A percentile compares a stretch with the other conserved stretches of the same genome.
phyloP scores from a whole-genome alignment of 2,888 invertebrate genomes.

The Rhagium mordax region DNA sequence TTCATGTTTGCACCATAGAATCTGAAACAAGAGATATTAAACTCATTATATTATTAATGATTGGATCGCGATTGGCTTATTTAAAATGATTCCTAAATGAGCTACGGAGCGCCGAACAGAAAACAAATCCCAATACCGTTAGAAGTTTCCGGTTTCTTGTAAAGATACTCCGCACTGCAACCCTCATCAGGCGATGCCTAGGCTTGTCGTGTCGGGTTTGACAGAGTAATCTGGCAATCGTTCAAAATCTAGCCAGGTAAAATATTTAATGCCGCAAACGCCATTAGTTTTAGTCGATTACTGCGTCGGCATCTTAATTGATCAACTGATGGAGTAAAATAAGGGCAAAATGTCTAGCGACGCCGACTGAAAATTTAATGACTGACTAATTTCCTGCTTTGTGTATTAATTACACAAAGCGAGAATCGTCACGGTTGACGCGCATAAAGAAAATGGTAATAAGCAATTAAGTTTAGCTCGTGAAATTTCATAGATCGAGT shows the following conservation, averaged over 20 bases:
- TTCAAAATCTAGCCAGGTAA: neutral
- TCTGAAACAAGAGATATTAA: slow-evolving; percentile 21
- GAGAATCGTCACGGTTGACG: neutral
- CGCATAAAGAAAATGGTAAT: slow-evolving; percentile 9
- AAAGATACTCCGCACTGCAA: no score
- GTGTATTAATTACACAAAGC: slow-evolving; percentile 10
- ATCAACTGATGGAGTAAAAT: neutral
- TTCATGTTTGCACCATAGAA: slow-evolving; percentile 17
- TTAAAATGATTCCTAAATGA: no score
- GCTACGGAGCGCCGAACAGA: no score
- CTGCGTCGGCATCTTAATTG: slow-evolving; percentile 7
- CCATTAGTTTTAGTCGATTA: slow-evolving; percentile 3
- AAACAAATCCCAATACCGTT: no score
- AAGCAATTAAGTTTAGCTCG: neutral
- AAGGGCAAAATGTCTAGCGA: neutral
- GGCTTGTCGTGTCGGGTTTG: no score
- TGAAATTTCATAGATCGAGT: no score
- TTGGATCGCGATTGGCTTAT: no score
- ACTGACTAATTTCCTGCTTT: neutral
- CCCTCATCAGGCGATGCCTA: no score
- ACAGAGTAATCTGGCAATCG: neutral
- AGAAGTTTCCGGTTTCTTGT: no score
- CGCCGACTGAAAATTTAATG: slow-evolving; percentile 16
- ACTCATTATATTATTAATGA: no score
- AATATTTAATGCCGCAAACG: slow-evolving; percentile 3